phyloP scores from a whole-genome alignment of 2,797 vertebrate species.

The Poeciliopsis presidionis region DNA sequence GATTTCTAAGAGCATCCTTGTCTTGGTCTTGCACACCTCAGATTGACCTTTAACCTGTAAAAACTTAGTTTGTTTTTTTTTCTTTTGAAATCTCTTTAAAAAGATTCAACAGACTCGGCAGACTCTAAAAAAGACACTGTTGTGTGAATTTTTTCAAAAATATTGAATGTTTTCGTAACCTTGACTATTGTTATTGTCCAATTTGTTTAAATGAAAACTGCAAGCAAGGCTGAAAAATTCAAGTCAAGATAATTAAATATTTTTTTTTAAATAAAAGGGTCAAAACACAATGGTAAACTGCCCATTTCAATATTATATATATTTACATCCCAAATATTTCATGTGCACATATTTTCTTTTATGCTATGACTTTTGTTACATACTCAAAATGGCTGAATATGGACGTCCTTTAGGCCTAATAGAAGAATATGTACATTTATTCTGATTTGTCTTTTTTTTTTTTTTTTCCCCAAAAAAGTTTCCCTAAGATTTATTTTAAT shows the following conservation, averaged over 20 bases:
- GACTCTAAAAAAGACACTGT: background rate
- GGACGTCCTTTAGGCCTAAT: background rate
- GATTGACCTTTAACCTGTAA: background rate
- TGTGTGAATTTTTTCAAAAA: background rate
- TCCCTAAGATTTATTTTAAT: background rate
- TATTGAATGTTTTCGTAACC: background rate
- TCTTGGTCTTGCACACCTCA: background rate
- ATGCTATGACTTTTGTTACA: background rate
- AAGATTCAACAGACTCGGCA: background rate
- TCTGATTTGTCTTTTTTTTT: background rate
- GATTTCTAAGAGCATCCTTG: background rate
- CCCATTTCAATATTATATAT: background rate
- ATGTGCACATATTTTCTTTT: background rate
- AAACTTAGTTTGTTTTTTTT: background rate
- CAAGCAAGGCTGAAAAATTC: background rate
- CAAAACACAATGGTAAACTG: background rate
- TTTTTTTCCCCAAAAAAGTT: background rate
- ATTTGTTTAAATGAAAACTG: background rate
- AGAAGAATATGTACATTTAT: background rate
- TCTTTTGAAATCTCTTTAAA: background rate
- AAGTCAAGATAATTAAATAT: background rate
- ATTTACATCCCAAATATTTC: background rate
- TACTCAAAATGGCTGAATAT: background rate
- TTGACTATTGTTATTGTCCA: background rate
- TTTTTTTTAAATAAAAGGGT: background rate